Percentiles rank a stretch among this genome's conserved stretches.
Evolutionary conservation across 2,797 vertebrate genomes (phyloP).

Genomic region (Silurus lanzhouensis): DNA sequence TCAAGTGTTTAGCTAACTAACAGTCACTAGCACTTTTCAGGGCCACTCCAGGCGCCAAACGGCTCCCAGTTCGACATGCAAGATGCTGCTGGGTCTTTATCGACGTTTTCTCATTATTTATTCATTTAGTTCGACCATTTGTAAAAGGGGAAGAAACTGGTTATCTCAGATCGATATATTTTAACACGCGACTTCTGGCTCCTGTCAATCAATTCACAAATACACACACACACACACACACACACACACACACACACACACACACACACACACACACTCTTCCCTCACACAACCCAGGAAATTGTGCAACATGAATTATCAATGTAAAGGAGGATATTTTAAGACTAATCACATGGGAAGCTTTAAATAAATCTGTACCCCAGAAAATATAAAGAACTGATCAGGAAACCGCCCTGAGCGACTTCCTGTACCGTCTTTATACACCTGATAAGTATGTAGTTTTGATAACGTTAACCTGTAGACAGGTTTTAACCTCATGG

Average conservation of each 20-base stretch:
- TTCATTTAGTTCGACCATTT: slow-evolving; percentile 11
- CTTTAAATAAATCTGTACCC: neutral
- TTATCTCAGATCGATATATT: neutral
- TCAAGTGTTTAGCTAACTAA: neutral
- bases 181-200: neutral
- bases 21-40: neutral
- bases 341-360: neutral
- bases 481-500: neutral
- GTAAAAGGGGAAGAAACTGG: neutral
- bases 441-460: too few species aligned
- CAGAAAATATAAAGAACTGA: neutral
- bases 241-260: neutral
- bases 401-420: neutral
- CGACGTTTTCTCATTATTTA: slow-evolving; percentile 4
- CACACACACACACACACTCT: neutral
- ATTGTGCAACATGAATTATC: neutral
- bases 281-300: neutral
- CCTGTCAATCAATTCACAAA: neutral
- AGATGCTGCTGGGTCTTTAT: neutral
- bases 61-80: neutral
- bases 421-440: neutral
- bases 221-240: neutral
- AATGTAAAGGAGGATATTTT: neutral
- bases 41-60: too few species aligned
- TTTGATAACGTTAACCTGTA: neutral